phyloP scores from a whole-genome alignment of 2,113 vertebrate species.

The Perognathus longimembris region DNA sequence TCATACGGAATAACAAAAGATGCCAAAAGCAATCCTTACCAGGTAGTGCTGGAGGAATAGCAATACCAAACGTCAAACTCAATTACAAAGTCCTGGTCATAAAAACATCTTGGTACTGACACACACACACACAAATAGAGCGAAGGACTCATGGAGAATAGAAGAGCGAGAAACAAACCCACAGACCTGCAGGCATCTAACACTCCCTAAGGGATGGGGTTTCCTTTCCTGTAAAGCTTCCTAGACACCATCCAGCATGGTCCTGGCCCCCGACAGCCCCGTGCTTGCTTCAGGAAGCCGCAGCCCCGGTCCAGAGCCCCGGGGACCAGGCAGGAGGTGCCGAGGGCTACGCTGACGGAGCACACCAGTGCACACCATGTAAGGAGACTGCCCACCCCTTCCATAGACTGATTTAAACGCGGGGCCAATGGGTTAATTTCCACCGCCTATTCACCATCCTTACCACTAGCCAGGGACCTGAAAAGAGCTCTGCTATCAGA shows the following conservation, averaged over 20 bases:
- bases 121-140: too few species aligned
- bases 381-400: conserved; percentile 59
- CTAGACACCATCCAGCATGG: not conserved
- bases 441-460: conserved; percentile 55
- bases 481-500: conserved; percentile 66
- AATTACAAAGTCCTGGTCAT: too few species aligned
- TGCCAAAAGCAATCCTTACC: too few species aligned
- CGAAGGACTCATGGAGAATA: too few species aligned
- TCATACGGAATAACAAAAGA: too few species aligned
- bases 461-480: conserved; percentile 45
- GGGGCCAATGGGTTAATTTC: conserved; percentile 78
- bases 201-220: too few species aligned
- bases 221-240: conserved; percentile 51
- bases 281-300: accelerated
- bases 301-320: not conserved
- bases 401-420: conserved; percentile 76
- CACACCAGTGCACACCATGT: not conserved
- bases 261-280: conserved; percentile 21
- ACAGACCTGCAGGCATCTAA: too few species aligned
- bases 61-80: too few species aligned
- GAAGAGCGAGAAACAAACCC: too few species aligned
- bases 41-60: too few species aligned
- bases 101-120: too few species aligned
- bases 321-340: conserved; percentile 23
- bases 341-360: not conserved